These are phyloP conservation scores for Nomada fucata DNA, from an alignment of 2,888 invertebrate species.

Conservation along the genomic window DNA sequence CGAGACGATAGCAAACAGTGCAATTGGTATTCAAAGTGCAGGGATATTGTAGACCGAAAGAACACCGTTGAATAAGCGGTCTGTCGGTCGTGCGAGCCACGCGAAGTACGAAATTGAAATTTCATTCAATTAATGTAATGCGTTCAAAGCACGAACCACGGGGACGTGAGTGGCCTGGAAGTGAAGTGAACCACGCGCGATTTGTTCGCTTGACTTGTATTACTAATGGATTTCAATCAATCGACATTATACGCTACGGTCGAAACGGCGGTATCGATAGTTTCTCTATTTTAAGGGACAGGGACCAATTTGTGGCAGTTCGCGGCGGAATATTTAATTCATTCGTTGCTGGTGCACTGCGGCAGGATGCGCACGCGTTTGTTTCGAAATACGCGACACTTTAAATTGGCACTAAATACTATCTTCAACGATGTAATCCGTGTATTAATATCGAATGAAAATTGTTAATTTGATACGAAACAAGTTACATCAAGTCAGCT, in stretches of 20 bases:
- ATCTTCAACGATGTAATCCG: too few relatives aligned
- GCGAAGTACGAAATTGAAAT: slow-evolving; percentile 46
- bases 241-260: slow-evolving; percentile 2
- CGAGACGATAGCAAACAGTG: background rate
- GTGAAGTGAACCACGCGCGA: slow-evolving; percentile 15
- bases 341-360: background rate
- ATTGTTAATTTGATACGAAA: too few relatives aligned
- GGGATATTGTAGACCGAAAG: slow-evolving; percentile 4
- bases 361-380: too few relatives aligned
- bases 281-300: background rate
- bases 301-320: background rate
- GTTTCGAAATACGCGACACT: too few relatives aligned
- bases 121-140: slow-evolving; percentile 55
- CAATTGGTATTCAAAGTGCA: slow-evolving; percentile 12
- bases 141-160: slow-evolving; percentile 26
- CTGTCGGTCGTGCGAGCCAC: slow-evolving; percentile 31
- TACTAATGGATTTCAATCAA: slow-evolving; percentile 39
- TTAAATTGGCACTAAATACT: too few relatives aligned
- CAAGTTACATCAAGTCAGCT: too few relatives aligned
- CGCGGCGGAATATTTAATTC: background rate
- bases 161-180: slow-evolving; percentile 8
- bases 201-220: slow-evolving; percentile 38
- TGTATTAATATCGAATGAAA: too few relatives aligned
- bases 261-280: background rate
- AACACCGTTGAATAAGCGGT: slow-evolving; percentile 15